phyloP scores from a whole-genome alignment of 2,888 invertebrate genomes.

The Clivina fossor region DNA sequence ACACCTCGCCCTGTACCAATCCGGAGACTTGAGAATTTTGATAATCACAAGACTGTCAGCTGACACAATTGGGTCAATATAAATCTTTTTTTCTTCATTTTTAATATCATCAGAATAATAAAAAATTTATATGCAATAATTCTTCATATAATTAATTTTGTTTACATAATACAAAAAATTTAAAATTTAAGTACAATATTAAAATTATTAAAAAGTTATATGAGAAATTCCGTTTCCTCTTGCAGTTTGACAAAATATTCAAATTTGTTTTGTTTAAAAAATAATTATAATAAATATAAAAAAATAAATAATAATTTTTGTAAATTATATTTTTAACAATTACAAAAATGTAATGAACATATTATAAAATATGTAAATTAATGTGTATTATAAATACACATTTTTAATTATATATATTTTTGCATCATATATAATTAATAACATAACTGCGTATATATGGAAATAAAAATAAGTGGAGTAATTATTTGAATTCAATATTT shows the following conservation, averaged over 20 bases:
- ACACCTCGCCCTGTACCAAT: constrained; percentile 46
- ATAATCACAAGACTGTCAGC: constrained; percentile 52
- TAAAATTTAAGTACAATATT: too few species aligned
- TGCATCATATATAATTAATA: background rate
- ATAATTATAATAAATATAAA: background rate
- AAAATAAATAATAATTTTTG: background rate
- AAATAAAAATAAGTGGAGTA: background rate
- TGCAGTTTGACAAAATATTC: too few species aligned
- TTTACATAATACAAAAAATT: too few species aligned
- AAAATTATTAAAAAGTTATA: too few species aligned
- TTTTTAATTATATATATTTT: background rate
- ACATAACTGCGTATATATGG: background rate
- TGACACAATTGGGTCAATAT: constrained; percentile 42
- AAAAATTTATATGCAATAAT: too few species aligned
- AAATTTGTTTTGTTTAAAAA: background rate
- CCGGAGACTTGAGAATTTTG: constrained; percentile 28
- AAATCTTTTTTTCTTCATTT: too few species aligned
- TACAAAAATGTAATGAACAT: background rate
- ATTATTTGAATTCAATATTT: background rate
- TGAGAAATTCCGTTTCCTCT: too few species aligned
- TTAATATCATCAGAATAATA: too few species aligned
- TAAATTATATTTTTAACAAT: background rate
- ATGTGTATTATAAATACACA: background rate
- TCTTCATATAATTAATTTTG: too few species aligned
- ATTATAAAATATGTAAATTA: background rate